Evolutionary conservation across 2,888 invertebrate species (phyloP).

Genomic region (Hedychridium roseum): DNA sequence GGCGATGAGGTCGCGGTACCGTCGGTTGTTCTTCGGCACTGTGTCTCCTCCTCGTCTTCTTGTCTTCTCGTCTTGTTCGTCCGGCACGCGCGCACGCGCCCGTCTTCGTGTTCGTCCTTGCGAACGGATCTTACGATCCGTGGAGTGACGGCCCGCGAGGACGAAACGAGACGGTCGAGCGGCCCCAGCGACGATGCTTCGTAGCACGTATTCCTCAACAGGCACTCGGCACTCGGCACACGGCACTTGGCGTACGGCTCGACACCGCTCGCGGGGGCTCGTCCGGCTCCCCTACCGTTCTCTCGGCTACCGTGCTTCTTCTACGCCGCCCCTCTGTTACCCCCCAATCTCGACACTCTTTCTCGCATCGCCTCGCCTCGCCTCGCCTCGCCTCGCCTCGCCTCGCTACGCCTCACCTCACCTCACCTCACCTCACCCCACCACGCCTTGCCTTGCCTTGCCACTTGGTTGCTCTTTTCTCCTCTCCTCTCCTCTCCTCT

Average conservation of each 20-base stretch:
- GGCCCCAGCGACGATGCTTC: conserved; percentile 13
- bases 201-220: no score
- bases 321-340: conserved; percentile 13
- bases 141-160: no score
- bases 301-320: not conserved
- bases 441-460: not conserved
- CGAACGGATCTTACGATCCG: no score
- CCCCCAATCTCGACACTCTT: no score
- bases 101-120: no score
- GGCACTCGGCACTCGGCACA: conserved; percentile 13
- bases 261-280: conserved; percentile 12
- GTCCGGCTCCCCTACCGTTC: not conserved
- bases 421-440: conserved; percentile 2
- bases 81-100: no score
- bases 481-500: conserved; percentile 14
- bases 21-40: no score
- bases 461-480: conserved; percentile 5
- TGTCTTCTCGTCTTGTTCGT: no score
- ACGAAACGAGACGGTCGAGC: conserved; percentile 2
- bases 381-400: conserved; percentile 23
- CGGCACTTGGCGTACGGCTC: conserved; percentile 29
- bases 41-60: no score
- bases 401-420: conserved; percentile 18
- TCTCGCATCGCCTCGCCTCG: conserved; percentile 26
- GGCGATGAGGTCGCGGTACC: no score